Evolutionary conservation across 1,140 invertebrate species (phyloP), one percentile per base, ranked within the genome.

Genomic region (Drosophila auraria): DNA sequence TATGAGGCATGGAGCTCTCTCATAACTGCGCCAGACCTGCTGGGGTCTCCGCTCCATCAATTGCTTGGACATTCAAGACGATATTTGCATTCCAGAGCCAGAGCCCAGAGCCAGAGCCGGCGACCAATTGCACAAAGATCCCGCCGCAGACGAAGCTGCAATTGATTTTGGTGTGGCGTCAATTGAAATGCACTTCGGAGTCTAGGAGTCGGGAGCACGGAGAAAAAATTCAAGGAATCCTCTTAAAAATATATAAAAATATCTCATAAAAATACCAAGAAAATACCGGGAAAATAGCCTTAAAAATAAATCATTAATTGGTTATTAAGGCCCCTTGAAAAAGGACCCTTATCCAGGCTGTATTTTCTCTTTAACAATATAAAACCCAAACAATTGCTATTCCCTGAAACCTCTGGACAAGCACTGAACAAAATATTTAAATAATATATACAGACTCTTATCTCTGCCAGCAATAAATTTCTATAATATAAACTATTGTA

Each of bases 121-220:
- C 14, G 36, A 40, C 30, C 45, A 77, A 78, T 78, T 79, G 75
- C 65, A 78, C 66, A 78, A 79, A 79, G 76, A 79, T 79, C 54
- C 76, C 76, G 76, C 58, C 66, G 36, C 72, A 77, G 73, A 65
- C 72, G 53, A 50, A 51, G 53, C 51, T 76, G 71, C 80, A 86
- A 86, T 86, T 86, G 83, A 86, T 86, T 82, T 86, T 73, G 73
- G 80, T 73, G 83, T 87, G 75, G 64, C 80, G 81, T 76, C 81
- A 86, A 86, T 86, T 86, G 83, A 86, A 86, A 87, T 86, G 83
- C 83, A 87, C 73, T 77, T 77, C 72, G 71, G 50, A 75, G 72
- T 73, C 72, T 56, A 74, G 70, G 72, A 75, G 63, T 69, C 63
- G 40, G 50, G 42, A 23, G 71, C 68, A 73, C 68, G 56, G 72